Evolutionary conservation across 2,797 vertebrate species (phyloP).

Genomic region (Heterohyrax brucei): DNA sequence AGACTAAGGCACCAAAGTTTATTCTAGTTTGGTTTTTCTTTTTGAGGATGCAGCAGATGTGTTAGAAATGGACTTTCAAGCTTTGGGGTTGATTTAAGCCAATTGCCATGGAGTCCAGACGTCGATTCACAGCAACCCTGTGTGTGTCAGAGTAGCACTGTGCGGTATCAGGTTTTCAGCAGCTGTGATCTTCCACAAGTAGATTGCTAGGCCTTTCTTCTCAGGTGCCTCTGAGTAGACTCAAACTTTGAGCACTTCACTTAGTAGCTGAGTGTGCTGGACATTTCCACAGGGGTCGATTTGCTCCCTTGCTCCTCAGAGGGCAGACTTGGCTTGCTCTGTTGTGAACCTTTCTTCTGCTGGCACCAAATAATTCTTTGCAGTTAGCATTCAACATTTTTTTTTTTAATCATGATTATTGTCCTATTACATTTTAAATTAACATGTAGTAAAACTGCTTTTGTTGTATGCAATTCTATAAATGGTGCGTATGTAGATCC

Average conservation of each 20-base stretch:
- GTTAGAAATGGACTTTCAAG: constrained; percentile 73
- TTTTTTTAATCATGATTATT: constrained; percentile 33
- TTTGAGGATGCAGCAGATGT: constrained; percentile 77
- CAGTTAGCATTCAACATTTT: constrained; percentile 23
- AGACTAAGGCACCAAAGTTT: constrained; percentile 43
- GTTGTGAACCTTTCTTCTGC: constrained; percentile 7
- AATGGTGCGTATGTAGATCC: not conserved
- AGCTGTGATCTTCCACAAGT: not conserved
- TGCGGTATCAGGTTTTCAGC: not conserved
- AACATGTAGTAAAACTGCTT: not conserved
- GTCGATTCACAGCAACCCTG: not conserved
- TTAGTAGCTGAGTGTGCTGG: not conserved
- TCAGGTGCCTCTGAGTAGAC: not conserved
- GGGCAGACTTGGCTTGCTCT: constrained; percentile 56
- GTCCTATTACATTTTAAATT: constrained; percentile 8
- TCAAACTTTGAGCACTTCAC: not conserved
- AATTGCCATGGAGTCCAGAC: not conserved
- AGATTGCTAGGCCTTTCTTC: not conserved
- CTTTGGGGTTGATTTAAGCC: constrained; percentile 60
- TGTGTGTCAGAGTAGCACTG: not conserved
- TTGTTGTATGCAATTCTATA: not conserved
- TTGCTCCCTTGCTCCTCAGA: constrained; percentile 73
- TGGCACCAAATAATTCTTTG: constrained; percentile 56
- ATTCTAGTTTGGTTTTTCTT: constrained; percentile 73
- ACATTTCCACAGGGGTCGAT: not conserved